Evolutionary conservation across 2,113 vertebrate species (phyloP).

Genomic region (Recurvirostra avosetta): DNA sequence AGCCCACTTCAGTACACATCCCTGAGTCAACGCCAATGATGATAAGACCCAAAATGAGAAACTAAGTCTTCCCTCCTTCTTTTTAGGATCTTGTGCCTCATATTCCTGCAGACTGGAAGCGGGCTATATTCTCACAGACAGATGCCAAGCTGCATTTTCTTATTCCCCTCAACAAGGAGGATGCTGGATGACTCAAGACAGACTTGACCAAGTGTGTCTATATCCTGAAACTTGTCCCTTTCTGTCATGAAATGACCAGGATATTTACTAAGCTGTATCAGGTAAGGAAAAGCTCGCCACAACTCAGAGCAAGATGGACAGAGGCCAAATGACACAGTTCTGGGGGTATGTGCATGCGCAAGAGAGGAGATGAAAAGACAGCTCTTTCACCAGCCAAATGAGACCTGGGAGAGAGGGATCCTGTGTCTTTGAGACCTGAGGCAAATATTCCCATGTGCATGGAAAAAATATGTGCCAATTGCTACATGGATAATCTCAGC

Average conservation of each 20-base stretch:
- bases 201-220: background rate
- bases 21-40: background rate
- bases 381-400: background rate
- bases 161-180: background rate
- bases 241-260: background rate
- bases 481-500: background rate
- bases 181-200: background rate
- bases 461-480: background rate
- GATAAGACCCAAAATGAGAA: background rate
- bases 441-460: background rate
- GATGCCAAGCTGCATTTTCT: background rate
- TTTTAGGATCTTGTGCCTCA: background rate
- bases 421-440: background rate
- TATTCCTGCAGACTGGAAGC: background rate
- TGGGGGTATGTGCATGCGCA: accelerated
- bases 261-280: background rate
- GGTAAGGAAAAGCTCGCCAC: background rate
- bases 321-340: slow-evolving; percentile 21
- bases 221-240: background rate
- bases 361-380: background rate
- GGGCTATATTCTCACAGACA: background rate
- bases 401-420: background rate
- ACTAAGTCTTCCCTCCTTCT: background rate
- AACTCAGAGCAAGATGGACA: background rate
- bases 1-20: background rate